These are phyloP conservation scores for Calameuta pallipes DNA, from an alignment of 2,888 invertebrate genomes.

Conservation along the genomic window DNA sequence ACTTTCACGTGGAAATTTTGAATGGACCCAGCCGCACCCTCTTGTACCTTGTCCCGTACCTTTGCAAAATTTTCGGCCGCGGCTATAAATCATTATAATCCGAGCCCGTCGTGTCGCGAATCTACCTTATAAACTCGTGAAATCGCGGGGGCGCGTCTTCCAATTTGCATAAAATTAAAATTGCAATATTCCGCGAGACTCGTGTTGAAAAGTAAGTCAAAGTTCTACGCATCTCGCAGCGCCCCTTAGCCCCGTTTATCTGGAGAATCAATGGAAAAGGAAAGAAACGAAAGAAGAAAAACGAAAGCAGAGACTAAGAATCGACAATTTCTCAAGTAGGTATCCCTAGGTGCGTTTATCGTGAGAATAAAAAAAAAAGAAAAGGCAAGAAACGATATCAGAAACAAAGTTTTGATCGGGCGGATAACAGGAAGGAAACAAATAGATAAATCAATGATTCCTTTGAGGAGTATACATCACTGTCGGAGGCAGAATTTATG, in stretches of 20 bases:
- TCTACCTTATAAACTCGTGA: neutral
- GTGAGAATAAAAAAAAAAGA: neutral
- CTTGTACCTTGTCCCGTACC: neutral
- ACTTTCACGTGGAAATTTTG: neutral
- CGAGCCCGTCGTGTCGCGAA: neutral
- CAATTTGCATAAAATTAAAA: neutral
- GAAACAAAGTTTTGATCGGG: constrained; percentile 1
- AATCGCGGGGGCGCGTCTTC: neutral
- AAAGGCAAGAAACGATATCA: neutral
- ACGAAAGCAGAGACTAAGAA: neutral
- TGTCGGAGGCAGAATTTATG: neutral
- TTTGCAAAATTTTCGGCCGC: constrained; percentile 1
- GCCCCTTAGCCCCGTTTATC: neutral
- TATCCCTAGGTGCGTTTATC: neutral
- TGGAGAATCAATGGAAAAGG: neutral
- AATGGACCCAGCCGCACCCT: neutral
- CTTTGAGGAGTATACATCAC: constrained; percentile 24
- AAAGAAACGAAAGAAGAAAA: neutral
- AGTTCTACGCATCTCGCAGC: neutral
- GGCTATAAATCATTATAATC: neutral
- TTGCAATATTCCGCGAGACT: neutral
- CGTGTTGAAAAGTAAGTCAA: neutral
- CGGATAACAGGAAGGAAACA: constrained; percentile 13
- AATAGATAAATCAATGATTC: constrained; percentile 20
- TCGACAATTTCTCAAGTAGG: neutral